Evolutionary conservation across 2,113 vertebrate species (phyloP).

Genomic region (Chamaea fasciata): DNA sequence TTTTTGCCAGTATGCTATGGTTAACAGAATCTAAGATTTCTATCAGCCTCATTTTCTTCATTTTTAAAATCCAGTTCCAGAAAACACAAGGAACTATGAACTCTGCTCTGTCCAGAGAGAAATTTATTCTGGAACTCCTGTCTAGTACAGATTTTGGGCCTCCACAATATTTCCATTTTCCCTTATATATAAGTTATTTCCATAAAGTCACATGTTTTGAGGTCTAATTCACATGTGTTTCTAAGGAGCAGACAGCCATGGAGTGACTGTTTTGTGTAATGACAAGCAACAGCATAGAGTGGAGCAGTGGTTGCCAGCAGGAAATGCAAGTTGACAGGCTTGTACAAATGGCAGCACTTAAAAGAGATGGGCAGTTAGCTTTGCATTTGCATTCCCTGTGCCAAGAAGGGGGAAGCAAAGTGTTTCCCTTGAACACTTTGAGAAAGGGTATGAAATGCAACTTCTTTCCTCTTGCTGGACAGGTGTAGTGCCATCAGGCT

Average conservation of each 20-base stretch:
- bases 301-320: background rate
- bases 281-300: background rate
- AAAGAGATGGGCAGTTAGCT: background rate
- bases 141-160: background rate
- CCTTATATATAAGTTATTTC: background rate
- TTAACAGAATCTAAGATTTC: background rate
- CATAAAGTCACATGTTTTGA: conserved; percentile 4
- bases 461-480: background rate
- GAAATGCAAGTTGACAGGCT: conserved; percentile 5
- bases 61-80: background rate
- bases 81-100: background rate
- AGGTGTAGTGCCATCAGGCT: background rate
- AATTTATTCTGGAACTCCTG: background rate
- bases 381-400: background rate
- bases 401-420: background rate
- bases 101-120: background rate
- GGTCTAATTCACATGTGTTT: conserved; percentile 1
- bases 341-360: background rate
- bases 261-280: background rate
- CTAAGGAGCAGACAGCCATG: background rate
- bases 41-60: background rate
- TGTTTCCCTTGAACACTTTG: background rate
- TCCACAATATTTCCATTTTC: background rate
- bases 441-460: background rate
- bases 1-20: background rate